Evolutionary conservation across 2,888 invertebrate species (phyloP).

Genomic region (Tetheella fluctuosa): DNA sequence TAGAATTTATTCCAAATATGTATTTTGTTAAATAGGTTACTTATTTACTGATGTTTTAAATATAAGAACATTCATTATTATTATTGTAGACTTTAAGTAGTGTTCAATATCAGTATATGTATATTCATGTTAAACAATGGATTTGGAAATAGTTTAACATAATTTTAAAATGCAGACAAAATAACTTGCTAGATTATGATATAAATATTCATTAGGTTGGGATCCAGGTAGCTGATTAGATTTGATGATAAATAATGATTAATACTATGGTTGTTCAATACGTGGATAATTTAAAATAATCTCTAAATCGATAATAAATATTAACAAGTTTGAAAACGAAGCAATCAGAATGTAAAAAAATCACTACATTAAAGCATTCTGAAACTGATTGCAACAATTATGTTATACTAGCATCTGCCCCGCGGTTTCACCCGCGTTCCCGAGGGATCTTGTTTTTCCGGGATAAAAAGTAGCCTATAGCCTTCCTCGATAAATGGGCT

Average conservation of each 20-base stretch:
- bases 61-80: constrained; percentile 4
- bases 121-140: background rate
- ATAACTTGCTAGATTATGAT: background rate
- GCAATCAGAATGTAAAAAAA: too few relatives aligned
- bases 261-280: too few relatives aligned
- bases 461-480: too few relatives aligned
- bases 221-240: background rate
- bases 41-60: background rate
- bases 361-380: too few relatives aligned
- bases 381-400: too few relatives aligned
- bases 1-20: constrained; percentile 23
- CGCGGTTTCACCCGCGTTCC: too few relatives aligned
- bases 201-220: background rate
- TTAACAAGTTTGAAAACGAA: too few relatives aligned
- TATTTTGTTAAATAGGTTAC: constrained; percentile 14
- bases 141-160: background rate
- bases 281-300: too few relatives aligned
- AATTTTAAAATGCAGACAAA: background rate
- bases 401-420: too few relatives aligned
- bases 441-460: too few relatives aligned
- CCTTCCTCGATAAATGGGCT: too few relatives aligned
- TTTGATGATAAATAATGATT: background rate
- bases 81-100: background rate
- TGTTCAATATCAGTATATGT: background rate
- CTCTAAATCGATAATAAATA: too few relatives aligned